Evolutionary conservation across 2,888 invertebrate species (phyloP), one percentile per base, ranked within the genome.

Genomic region (Cryptocephalus moraei): DNA sequence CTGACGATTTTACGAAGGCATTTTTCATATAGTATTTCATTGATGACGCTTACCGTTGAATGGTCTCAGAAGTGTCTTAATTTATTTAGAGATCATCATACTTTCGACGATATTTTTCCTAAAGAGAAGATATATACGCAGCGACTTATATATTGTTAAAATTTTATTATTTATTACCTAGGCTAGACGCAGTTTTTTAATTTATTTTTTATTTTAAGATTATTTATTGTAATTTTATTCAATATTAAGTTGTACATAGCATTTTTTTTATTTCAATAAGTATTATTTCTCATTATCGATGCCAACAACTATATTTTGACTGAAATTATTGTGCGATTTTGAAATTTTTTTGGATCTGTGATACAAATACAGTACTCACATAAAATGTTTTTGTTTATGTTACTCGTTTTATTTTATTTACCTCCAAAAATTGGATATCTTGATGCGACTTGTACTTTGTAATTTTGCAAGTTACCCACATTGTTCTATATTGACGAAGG

Each of bases 221-320:
- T 53, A 53, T 53, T 53, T 53, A 53, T 53, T 50, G 45, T 53
- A 48, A 48, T 53, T 51, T 47, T 51, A 46, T 55, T 56, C 54
- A 54, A 54, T 56, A 49, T 47, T 54, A 56, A 51, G 54, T 51
- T 56, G 54, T 53, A 53, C 47, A 55, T 54, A 56, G 51, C 41
- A 32, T 32, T 42, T 42, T 42, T 42, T 51, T 52, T 43, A 46
- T 45, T 45, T 49, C 40, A 46, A 44, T 43, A 47, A 46, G 49
- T 44, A 51, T 45, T 47, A 45, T 45, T 43, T 41, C 45, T 40
- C 45, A 45, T 48, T 42, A 51, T 46, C 45, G 45, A 50, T 48
- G 42, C 46, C 39, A 39, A 49, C 32, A 22, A 22, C 3, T 2
- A 46, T 48, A 50, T 47, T 53, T 42, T 49, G 53, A 53, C 53